These are phyloP conservation scores for Lepidotrigona ventralis DNA, from an alignment of 1,140 invertebrate genomes.

Conservation along the genomic window DNA sequence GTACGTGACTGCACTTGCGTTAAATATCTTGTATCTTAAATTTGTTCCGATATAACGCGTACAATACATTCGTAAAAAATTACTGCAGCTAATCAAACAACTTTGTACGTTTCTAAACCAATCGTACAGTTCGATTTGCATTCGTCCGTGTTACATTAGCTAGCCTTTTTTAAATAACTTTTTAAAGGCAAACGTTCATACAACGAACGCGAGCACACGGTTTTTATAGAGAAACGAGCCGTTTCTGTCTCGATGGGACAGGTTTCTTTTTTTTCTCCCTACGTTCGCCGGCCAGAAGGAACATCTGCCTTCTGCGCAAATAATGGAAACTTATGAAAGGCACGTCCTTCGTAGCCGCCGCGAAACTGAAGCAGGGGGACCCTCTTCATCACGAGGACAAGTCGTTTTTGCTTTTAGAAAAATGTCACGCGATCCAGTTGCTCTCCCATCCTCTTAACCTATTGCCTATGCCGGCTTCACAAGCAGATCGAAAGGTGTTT, in stretches of 20 bases:
- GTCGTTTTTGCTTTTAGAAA: constrained; percentile 6
- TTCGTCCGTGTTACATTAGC: background rate
- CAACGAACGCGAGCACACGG: background rate
- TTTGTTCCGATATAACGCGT: no score
- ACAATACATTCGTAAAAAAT: no score
- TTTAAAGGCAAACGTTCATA: background rate
- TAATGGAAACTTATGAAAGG: constrained; percentile 52
- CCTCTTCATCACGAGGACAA: constrained; percentile 8
- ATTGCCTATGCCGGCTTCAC: no score
- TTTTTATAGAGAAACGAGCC: background rate
- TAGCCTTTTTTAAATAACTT: background rate
- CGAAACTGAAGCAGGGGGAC: background rate
- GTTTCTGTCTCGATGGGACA: constrained; percentile 22
- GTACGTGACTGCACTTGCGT: no score
- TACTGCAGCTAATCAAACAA: no score
- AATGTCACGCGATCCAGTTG: background rate
- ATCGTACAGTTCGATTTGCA: background rate
- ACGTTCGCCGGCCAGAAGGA: constrained; percentile 5
- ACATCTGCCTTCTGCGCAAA: constrained; percentile 53
- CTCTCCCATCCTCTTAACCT: background rate
- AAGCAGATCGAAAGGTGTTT: background rate
- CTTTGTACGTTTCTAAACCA: background rate
- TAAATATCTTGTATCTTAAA: no score
- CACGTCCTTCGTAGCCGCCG: constrained; percentile 12
- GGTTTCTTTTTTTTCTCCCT: constrained; percentile 27